Base-by-base conservation (phyloP, 2,797 vertebrate genomes). In the Hydrocynus forskahlii region DNA sequence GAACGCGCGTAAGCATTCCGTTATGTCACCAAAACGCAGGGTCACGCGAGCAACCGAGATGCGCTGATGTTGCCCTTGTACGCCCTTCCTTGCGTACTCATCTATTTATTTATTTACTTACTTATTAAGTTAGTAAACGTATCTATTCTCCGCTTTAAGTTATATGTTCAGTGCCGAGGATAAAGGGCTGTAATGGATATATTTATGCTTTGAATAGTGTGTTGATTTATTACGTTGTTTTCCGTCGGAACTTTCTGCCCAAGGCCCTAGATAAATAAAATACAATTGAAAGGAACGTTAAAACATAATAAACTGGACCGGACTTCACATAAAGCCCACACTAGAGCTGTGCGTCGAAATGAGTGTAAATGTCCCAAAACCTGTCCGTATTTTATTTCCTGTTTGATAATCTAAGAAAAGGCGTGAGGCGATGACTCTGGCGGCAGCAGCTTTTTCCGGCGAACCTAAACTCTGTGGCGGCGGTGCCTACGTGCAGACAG, bases 401-500 rank as follows among this genome's bases (percentile, higher is more conserved):
- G 16, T 64, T 70, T 38, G 14, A 43, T 57, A 5, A 0, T 9
- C 62, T n/a, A 0, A 17, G 60, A 38, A 21, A 43, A 40, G 71
- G 52, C 71, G 71, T 74, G 71, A 59, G 12, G 71, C 54, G 70
- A 54, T 83, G 59, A 74, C 29, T 59, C 73, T 6, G 9, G 43
- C 4, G 64, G 12, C 38, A n/a, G 23, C 38, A 17, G 38, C 17
- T 2, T 69, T 35, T 75, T 63, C 68, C 83, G 12, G 10, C 21
- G 13, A 57, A 7, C 74, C 83, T 80, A 82, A 81, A 74, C 86
- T 67, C 17, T 48, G 16, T 63, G 78, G 79, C 60, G 52, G 55
- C 82, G 76, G 75, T 79, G 84, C 35, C 80, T 87, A 87, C 84
- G 86, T 87, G 86, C 86, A 38, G 14, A 68, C 38, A 5, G 13